Evolutionary conservation across 2,797 vertebrate species (phyloP), one percentile per base, ranked within the genome.

Genomic region (Agapornis canus): DNA sequence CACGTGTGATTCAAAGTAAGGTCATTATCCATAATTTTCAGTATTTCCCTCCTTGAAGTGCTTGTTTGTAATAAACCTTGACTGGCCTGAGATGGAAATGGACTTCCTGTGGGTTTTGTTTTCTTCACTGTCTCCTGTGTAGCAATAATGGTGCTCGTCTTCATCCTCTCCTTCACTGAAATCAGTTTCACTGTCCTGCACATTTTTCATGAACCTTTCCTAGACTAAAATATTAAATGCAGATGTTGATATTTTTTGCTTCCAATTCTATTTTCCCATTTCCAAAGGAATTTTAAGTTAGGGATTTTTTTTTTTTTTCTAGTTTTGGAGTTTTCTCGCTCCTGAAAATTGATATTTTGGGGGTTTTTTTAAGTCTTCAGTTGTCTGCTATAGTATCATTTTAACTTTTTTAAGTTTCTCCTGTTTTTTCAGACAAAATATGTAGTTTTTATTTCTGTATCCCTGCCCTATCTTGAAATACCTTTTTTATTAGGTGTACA

Each of bases 161-260:
- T 49, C 54, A 47, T 63, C n/a, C 61, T 63, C 43, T 82, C 32
- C 27, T 42, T 57, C 47, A 32, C 49, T 72, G 86, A 94, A 69
- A 81, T 64, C 2, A 0, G 7, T 75, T 88, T 92, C 60, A 81
- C 63, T 9, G 17, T 57, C 27, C 57, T 89, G 52, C 27, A 78
- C 2, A n/a, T 70, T 81, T 84, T 92, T 84, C 54, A 13, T 21
- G 35, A 59, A 72, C 31, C 5, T 91, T 82, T 89, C 59, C 43
- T 89, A 91, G 66, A 21, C 18, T 66, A 54, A 32, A 65, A 76
- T 95, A 91, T 94, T 94, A 94, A 95, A 91, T 79, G n/a, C 93
- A 96, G 94, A 86, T 95, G 91, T 81, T 82, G 31, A 18, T 35
- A 5, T 27, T 66, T 82, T 82, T 76, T 45, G 3, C 49, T 68